Base-by-base conservation (phyloP, 2,888 invertebrate species). In the Heliothis peltigera region DNA sequence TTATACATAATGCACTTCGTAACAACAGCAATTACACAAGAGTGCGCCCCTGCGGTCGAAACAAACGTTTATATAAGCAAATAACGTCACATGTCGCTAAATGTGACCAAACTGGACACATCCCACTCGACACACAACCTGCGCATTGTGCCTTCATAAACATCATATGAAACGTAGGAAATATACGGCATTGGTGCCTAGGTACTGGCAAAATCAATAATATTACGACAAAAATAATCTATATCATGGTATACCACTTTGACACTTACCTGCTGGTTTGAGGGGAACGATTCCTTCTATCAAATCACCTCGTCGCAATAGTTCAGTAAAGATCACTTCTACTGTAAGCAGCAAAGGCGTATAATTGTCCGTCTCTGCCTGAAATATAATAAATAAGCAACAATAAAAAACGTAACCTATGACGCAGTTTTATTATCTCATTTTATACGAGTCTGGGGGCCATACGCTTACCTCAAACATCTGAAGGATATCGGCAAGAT, bases 321-420 rank as follows among this genome's bases (percentile, higher is more conserved):
- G 87, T 83, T 96, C 96, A 21, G 95, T 95, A 85, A 97, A 98
- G 84, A 98, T 96, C 49, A 96, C 95, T 91, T 97, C 97, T 71
- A 97, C 87, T 19, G 97, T 96, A 53, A 97, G 95, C 79, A 97
- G 92, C 72, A 96, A 95, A 59, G 97, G 94, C 71, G 95, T 94
- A 80, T 90, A 94, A 82, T 94, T 93, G 66, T 92, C 93, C 25
- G 92, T 90, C 82, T 92, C 91, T 62, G 87, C 89, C 95, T 95
- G 86, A 85, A 94, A 93, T 81, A 65, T 80, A 79, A 82, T 73
- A 76, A 80, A 77, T 77, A 82, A 51, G 76, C 74, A 74, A 68
- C 70, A 82, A 72, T 81, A 78, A 71, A 65, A 86, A 86, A 86
- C 75, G 83, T 87, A 89, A 88, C 87, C 84, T 88, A 87, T 82